These are phyloP conservation scores for Thereva unica DNA, from an alignment of 2,888 invertebrate genomes.

Conservation along the genomic window DNA sequence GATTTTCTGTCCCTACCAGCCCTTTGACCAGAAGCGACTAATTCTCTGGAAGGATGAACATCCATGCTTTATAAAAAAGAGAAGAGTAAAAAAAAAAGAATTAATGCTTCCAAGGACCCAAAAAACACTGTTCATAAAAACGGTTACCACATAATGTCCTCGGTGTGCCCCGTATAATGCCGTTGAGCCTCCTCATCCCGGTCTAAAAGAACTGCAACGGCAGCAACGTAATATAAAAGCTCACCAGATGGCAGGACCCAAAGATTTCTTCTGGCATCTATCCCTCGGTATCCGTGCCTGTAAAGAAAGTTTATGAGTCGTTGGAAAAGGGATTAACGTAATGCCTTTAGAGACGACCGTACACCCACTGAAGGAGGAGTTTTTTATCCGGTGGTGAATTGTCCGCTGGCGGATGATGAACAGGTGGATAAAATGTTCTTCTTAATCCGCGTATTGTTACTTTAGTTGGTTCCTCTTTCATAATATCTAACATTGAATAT, in stretches of 20 bases:
- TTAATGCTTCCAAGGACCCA: slow-evolving; percentile 5
- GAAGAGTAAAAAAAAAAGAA: slow-evolving; percentile 7
- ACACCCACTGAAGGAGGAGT: slow-evolving; percentile 92
- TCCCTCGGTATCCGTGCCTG: slow-evolving; percentile 91
- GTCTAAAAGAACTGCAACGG: slow-evolving; percentile 87
- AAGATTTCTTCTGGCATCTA: slow-evolving; percentile 85
- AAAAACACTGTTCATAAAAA: slow-evolving; percentile 8
- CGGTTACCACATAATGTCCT: slow-evolving; percentile 86
- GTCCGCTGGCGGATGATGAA: slow-evolving; percentile 82
- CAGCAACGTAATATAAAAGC: slow-evolving; percentile 88
- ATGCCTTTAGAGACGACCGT: slow-evolving; percentile 53
- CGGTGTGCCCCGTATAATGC: slow-evolving; percentile 89
- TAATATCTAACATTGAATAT: slow-evolving; percentile 80
- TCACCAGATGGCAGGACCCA: slow-evolving; percentile 94
- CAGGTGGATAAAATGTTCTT: slow-evolving; percentile 84
- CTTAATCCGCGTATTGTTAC: slow-evolving; percentile 81
- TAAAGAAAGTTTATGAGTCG: not conserved
- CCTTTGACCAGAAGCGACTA: slow-evolving; percentile 88
- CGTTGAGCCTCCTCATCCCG: slow-evolving; percentile 84
- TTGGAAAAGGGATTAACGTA: slow-evolving; percentile 8
- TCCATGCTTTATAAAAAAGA: slow-evolving; percentile 69
- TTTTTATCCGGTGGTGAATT: slow-evolving; percentile 87
- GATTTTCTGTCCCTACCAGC: slow-evolving; percentile 82
- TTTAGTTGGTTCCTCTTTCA: slow-evolving; percentile 83
- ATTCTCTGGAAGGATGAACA: slow-evolving; percentile 83